A percentile compares a stretch with the other conserved stretches of the same genome.
phyloP scores from a whole-genome alignment of 2,888 invertebrate species.

The Scaptodrosophila latifasciaeformis region DNA sequence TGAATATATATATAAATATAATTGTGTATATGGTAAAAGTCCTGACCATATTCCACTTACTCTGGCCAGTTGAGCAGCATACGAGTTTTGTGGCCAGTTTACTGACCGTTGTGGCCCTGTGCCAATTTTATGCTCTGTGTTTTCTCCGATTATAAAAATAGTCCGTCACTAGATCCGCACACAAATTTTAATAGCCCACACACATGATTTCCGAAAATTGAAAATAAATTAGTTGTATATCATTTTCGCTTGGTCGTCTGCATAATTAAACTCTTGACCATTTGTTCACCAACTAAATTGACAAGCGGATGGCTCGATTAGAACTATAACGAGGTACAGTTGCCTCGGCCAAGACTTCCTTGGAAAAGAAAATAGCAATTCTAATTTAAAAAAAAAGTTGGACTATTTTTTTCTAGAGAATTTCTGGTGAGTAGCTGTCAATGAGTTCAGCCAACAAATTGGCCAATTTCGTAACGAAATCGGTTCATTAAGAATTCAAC shows the following conservation, averaged over 20 bases:
- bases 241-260: constrained; percentile 50
- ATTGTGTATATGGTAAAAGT: too few relatives aligned
- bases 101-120: constrained; percentile 24
- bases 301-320: constrained; percentile 48
- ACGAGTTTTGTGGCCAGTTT: constrained; percentile 30
- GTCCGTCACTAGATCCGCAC: constrained; percentile 10
- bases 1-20: too few relatives aligned
- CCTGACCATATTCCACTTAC: constrained; percentile 1
- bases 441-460: too few relatives aligned
- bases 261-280: constrained; percentile 58
- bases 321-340: too few relatives aligned
- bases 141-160: constrained; percentile 34
- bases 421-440: too few relatives aligned
- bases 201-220: constrained; percentile 66
- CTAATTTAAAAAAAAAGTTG: too few relatives aligned
- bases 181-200: constrained; percentile 54
- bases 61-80: constrained; percentile 33
- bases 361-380: too few relatives aligned
- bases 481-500: background rate
- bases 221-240: constrained; percentile 67
- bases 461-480: too few relatives aligned
- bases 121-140: constrained; percentile 34
- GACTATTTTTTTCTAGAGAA: too few relatives aligned
- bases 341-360: too few relatives aligned
- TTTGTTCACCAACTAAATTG: constrained; percentile 57